Base-by-base conservation (phyloP, 2,113 vertebrate species). In the Vicugna pacos region DNA sequence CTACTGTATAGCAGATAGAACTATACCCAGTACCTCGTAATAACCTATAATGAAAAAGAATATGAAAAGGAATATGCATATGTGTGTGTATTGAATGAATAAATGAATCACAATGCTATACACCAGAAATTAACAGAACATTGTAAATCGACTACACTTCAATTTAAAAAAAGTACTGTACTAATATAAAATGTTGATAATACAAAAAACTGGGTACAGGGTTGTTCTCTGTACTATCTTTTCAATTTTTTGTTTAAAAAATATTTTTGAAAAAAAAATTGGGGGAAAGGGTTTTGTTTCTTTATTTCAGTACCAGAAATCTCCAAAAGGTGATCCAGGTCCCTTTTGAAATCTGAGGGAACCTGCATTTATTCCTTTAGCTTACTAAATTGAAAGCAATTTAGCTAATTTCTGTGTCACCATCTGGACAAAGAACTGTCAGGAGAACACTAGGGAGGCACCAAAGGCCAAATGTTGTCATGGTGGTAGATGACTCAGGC, bases 351-450 rank as follows among this genome's bases (percentile, higher is more conserved):
- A 58, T 91, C 58, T 80, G 81, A 69, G 54, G 35, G n/a, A 30
- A 77, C 17, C 56, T 93, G 8, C 15, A 22, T 76, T 76, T 80
- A 90, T 81, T 85, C 54, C 56, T 95, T 84, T 26, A 46, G 54
- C 88, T 93, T 72, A 38, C 60, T 88, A 67, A 83, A 58, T 82
- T 64, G 56, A 81, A 92, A 92, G 46, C 62, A 69, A 52, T 94
- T 69, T 73, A 14, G 13, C 56, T 72, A 35, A 65, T 93, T 94
- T 94, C 77, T 72, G 7, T 54, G 58, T 30, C n/a, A 65, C 48
- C 14, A 32, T 76, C 81, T 67, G 10, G 35, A 73, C 62, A 72
- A 81, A 93, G 56, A 89, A 32, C 52, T 65, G n/a, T 81, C n/a
- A 88, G 75, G 30, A 92, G 72, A 93, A 70, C 42, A 62, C 46